Conservation (phyloP, 2,888 invertebrate species). For the Tromatobia lineatoria region DNA sequence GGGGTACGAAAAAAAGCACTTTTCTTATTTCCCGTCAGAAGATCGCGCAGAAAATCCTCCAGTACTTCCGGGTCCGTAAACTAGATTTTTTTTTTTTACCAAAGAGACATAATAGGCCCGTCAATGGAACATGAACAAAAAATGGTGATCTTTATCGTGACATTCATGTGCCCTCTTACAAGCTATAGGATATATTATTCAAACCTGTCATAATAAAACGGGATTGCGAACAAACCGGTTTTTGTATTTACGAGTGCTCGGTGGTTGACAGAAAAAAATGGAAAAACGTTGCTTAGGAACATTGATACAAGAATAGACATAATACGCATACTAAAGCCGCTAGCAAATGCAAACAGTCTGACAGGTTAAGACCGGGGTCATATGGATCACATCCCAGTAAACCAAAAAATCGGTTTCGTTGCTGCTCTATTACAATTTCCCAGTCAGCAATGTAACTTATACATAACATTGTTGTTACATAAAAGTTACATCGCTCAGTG, state of each 20-base stretch:
- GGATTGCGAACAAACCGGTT: constrained; percentile 55
- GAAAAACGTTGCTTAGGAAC: background rate
- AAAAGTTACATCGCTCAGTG: too few relatives aligned
- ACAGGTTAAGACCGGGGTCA: too few relatives aligned
- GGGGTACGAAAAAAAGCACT: constrained; percentile 5
- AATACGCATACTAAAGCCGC: background rate
- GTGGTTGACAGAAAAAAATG: constrained; percentile 2
- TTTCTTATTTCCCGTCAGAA: constrained; percentile 5
- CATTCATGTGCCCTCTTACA: background rate
- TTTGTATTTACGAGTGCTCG: constrained; percentile 34
- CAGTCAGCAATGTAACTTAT: too few relatives aligned
- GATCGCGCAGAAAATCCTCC: constrained; percentile 22
- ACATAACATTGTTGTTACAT: too few relatives aligned
- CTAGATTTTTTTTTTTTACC: background rate
- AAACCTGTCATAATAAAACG: constrained; percentile 7
- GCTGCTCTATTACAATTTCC: too few relatives aligned
- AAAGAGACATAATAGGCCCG: background rate
- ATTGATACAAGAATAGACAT: background rate
- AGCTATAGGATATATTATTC: background rate
- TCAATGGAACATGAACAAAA: background rate
- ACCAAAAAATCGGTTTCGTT: too few relatives aligned
- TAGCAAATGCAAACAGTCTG: background rate
- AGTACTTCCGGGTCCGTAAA: constrained; percentile 3
- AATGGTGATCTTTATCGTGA: constrained; percentile 2
- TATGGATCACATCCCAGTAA: too few relatives aligned